phyloP scores from a whole-genome alignment of 2,888 invertebrate genomes.

The Lathronympha strigana region DNA sequence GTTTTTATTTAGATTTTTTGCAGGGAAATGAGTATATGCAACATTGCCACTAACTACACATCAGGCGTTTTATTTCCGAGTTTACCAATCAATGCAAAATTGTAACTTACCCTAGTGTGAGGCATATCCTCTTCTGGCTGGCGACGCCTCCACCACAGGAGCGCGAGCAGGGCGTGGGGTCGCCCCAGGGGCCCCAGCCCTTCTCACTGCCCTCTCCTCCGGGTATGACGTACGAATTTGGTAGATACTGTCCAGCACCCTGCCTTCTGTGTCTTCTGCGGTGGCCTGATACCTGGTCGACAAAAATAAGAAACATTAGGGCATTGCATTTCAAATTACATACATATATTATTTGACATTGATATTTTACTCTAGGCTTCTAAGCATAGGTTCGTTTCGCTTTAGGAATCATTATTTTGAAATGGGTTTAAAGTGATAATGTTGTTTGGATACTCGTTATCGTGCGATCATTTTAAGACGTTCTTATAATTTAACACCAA shows the following conservation, averaged over 20 bases:
- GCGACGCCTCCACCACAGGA: constrained; percentile 97
- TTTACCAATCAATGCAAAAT: not conserved
- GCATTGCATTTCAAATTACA: not conserved
- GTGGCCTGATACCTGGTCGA: constrained; percentile 79
- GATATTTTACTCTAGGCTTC: too few relatives aligned
- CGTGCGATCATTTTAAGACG: too few relatives aligned
- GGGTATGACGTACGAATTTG: constrained; percentile 89
- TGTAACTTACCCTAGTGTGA: constrained; percentile 82
- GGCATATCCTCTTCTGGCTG: constrained; percentile 91
- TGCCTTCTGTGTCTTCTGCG: constrained; percentile 91
- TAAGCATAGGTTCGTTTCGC: too few relatives aligned
- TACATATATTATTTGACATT: too few relatives aligned
- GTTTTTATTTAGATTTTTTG: too few relatives aligned
- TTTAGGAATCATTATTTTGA: too few relatives aligned
- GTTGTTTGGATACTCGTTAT: too few relatives aligned
- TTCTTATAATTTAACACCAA: not conserved
- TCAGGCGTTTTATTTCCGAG: too few relatives aligned
- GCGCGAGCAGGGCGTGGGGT: constrained; percentile 93
- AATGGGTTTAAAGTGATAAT: too few relatives aligned
- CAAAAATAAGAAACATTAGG: not conserved
- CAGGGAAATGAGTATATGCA: too few relatives aligned
- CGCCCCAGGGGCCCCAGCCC: constrained; percentile 94
- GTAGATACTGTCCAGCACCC: constrained; percentile 88
- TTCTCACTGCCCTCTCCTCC: constrained; percentile 87
- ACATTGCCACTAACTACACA: too few relatives aligned